Evolutionary conservation across 53 echinoderm and acorn worm species (phyloP).

Genomic region (Antedon mediterranea): DNA sequence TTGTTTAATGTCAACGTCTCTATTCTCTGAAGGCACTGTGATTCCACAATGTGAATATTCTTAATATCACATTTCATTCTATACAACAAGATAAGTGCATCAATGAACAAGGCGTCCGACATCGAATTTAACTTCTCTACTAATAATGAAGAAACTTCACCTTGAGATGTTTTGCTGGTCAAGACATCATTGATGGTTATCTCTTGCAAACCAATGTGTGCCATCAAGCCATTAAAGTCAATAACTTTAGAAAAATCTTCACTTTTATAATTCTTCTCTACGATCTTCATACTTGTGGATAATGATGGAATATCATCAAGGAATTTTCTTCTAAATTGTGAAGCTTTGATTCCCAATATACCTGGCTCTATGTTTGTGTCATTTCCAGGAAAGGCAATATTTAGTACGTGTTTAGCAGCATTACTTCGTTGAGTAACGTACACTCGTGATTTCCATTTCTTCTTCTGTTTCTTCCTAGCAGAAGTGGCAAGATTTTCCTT

Average conservation of each 20-base stretch:
- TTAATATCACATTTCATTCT: not conserved
- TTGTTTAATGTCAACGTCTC: slow-evolving; percentile 31
- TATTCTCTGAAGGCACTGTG: slow-evolving; percentile 29
- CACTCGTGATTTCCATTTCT: not conserved
- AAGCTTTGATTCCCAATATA: not conserved
- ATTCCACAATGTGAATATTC: not conserved
- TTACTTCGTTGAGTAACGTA: not conserved
- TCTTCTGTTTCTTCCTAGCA: not conserved
- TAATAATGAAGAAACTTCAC: not conserved
- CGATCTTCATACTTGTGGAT: not conserved
- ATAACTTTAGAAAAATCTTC: not conserved
- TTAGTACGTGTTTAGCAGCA: not conserved
- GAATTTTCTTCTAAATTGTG: not conserved
- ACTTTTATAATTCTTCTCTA: not conserved
- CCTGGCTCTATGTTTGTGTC: not conserved
- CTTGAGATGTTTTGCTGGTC: not conserved
- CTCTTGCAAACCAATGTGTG: not conserved
- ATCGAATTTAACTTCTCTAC: not conserved
- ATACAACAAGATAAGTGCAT: not conserved
- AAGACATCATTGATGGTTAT: not conserved
- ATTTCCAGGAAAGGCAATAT: not conserved
- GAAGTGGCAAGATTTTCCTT: not conserved
- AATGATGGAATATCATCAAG: not conserved
- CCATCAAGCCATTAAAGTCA: not conserved
- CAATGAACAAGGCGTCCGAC: not conserved